Evolutionary conservation across 2,113 vertebrate species (phyloP), one percentile per base, ranked within the genome.

Genomic region (Talpa occidentalis): DNA sequence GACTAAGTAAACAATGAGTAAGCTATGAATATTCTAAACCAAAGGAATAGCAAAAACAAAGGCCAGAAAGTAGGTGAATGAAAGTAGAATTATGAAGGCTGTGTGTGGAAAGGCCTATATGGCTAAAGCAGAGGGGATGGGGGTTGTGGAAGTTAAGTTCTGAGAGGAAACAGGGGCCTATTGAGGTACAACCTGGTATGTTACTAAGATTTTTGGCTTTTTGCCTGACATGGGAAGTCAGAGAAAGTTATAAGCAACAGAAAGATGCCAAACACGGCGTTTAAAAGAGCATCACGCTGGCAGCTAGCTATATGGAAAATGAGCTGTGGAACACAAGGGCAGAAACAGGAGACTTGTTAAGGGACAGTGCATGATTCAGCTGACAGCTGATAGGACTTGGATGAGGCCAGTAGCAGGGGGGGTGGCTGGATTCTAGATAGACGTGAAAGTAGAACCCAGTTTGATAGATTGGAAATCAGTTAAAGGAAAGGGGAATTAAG

Each of bases 81-180:
- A 4, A 32, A 2, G 0, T 6, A 32, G 40, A 2, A 6, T 47
- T 14, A 30, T 10, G 21, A 60, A 86, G 59, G 28, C 30, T 40
- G 30, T 2, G 9, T 24, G 2, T 12, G n/a, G 1, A 35, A 64
- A 60, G n/a, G 16, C 52, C 26, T 28, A 22, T 1, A 0, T 42
- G 21, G 17, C 44, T 22, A 26, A 2, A 47, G 6, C 35, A 56
- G 54, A 52, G 52, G 16, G 16, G 10, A 26, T 1, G 42, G 26
- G 19, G 21, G n/a, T 2, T 60, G 8, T 28, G 10, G 74, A 10
- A 78, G 10, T 2, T 1, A 76, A 30, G 14, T 4, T 21, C 5
- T 78, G 32, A 77, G 22, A 59, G 35, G 21, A 4, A 37, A 10
- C 6, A 60, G 78, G 8, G 2, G 17, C 24, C 6, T 62, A 15